phyloP scores from a whole-genome alignment of 2,888 invertebrate genomes.

The Linhomoeus sp. region DNA sequence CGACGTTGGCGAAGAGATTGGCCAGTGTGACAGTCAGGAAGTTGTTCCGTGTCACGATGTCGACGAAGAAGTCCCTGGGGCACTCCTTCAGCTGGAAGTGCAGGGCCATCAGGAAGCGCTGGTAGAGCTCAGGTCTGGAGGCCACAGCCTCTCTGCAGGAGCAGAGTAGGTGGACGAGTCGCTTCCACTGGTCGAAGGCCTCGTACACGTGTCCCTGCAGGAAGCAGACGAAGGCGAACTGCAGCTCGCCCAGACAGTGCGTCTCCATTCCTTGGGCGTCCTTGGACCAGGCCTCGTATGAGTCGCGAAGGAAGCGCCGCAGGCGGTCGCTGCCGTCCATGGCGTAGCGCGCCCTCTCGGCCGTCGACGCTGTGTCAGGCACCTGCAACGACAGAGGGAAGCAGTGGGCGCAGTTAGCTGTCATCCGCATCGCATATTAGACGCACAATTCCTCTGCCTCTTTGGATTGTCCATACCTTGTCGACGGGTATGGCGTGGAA shows the following conservation, averaged over 20 bases:
- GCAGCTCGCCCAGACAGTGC: constrained; percentile 46
- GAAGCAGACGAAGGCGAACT: constrained; percentile 76
- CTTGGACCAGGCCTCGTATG: too few relatives aligned
- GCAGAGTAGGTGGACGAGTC: constrained; percentile 49
- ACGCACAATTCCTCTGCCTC: too few relatives aligned
- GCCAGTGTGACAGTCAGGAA: constrained; percentile 44
- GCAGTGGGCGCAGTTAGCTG: too few relatives aligned
- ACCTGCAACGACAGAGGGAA: too few relatives aligned
- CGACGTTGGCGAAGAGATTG: not conserved
- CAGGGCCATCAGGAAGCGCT: constrained; percentile 54
- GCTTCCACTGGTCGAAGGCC: constrained; percentile 88
- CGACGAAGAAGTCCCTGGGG: constrained; percentile 61
- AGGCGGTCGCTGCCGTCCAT: too few relatives aligned
- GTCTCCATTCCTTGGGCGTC: too few relatives aligned
- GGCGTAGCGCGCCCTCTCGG: too few relatives aligned
- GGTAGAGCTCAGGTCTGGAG: constrained; percentile 48
- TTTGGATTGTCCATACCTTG: too few relatives aligned
- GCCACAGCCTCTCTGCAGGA: constrained; percentile 50
- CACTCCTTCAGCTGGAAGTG: constrained; percentile 52
- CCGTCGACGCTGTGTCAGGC: too few relatives aligned
- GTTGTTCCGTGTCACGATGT: constrained; percentile 71
- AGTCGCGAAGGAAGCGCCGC: too few relatives aligned
- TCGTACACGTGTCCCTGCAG: constrained; percentile 77
- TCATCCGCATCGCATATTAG: too few relatives aligned
- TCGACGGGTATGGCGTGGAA: constrained; percentile 33